A percentile compares a stretch with the other conserved stretches of the same genome.
Conservation (phyloP, 2,113 vertebrate genomes). For the Triplophysa dalaica region DNA sequence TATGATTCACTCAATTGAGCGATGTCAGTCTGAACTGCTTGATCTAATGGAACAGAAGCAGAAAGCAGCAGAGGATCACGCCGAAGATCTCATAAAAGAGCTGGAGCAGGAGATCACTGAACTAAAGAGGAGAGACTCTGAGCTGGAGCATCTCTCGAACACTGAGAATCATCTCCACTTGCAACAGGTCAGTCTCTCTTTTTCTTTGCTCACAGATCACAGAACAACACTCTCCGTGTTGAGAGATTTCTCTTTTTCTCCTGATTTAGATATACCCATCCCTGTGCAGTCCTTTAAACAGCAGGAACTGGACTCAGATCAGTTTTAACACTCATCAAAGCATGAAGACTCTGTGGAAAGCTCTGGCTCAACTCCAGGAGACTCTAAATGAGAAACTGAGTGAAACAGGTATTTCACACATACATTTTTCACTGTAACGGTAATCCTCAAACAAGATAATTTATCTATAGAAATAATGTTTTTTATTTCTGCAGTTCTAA, state of each 20-base stretch:
- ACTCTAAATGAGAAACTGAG: constrained; percentile 34
- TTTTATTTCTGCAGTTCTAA: background rate
- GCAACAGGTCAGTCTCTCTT: constrained; percentile 14
- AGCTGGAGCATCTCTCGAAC: too few relatives aligned
- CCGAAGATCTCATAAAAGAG: constrained; percentile 27
- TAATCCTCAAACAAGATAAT: too few relatives aligned
- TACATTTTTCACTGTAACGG: background rate
- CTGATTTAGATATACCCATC: constrained; percentile 36
- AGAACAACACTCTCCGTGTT: background rate
- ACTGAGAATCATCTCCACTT: background rate
- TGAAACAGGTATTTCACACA: background rate
- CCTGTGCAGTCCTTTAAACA: constrained; percentile 1
- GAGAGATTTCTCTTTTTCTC: background rate
- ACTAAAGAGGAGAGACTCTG: constrained; percentile 17
- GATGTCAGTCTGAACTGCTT: constrained; percentile 37
- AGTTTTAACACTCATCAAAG: constrained; percentile 21
- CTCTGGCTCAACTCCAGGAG: constrained; percentile 29
- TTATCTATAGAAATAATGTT: background rate
- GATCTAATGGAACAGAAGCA: too few relatives aligned
- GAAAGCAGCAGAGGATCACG: too few relatives aligned
- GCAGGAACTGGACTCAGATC: constrained; percentile 33
- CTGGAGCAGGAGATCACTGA: constrained; percentile 36
- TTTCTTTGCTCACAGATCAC: background rate
- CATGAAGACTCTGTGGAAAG: constrained; percentile 11
- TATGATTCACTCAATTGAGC: constrained; percentile 44